phyloP scores from a whole-genome alignment of 2,113 vertebrate species.

The Gallinago paraguaiae region DNA sequence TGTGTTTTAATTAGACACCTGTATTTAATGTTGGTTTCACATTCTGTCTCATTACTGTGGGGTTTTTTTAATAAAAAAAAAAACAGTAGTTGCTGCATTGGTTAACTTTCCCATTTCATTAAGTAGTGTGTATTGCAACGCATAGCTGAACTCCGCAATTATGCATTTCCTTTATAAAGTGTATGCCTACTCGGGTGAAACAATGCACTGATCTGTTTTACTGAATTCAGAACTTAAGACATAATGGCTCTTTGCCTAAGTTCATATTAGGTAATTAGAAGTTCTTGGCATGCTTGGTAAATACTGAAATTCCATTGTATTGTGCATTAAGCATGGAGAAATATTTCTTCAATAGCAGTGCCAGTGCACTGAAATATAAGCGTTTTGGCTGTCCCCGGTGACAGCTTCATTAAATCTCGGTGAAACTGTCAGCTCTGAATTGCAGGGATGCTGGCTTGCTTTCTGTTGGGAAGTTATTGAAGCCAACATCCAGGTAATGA shows the following conservation, averaged over 20 bases:
- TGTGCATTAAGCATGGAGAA: conserved; percentile 30
- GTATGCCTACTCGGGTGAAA: background rate
- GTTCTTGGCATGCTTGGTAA: conserved; percentile 36
- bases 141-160: background rate
- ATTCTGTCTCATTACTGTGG: conserved; percentile 25
- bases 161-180: conserved; percentile 29
- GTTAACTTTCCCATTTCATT: background rate
- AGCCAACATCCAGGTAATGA: background rate
- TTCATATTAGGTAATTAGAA: conserved; percentile 59
- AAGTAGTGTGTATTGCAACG: background rate
- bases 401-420: background rate
- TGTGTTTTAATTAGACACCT: conserved; percentile 71
- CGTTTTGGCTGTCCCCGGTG: background rate
- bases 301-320: conserved; percentile 48
- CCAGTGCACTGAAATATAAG: background rate
- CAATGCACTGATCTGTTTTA: conserved; percentile 14
- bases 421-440: background rate
- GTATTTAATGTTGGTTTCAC: conserved; percentile 62
- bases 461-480: background rate
- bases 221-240: conserved; percentile 38
- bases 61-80: background rate
- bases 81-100: background rate
- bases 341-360: conserved; percentile 17
- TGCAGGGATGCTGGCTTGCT: background rate
- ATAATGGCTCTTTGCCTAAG: conserved; percentile 47